Base-by-base conservation (phyloP, 2,797 vertebrate species). In the Limnodromus scolopaceus region DNA sequence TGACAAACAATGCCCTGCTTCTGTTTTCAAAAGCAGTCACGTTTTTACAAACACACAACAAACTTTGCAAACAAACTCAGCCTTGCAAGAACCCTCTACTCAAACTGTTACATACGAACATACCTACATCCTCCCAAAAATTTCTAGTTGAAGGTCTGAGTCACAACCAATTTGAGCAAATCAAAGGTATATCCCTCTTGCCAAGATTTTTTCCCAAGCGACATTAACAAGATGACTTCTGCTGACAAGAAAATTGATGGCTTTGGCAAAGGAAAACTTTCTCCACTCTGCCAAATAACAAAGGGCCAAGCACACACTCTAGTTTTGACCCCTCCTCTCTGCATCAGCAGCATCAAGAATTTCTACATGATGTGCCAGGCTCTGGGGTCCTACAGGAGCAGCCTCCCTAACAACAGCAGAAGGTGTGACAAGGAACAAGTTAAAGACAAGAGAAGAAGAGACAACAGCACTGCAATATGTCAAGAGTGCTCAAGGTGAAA, bases 301-400 rank as follows among this genome's bases (percentile, higher is more conserved):
- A 51, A 91, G 23, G 34, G 30, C 41, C 34, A 91, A 64, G 27
- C 12, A 68, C 24, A 49, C 11, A 13, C 17, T 19, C 34, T 3
- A 30, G 24, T 25, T 86, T 20, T 61, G 32, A 25, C 28, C 20
- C 28, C 17, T 82, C 30, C 46, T 51, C 43, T 81, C 45, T 69
- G 28, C n/a, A 72, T 19, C 54, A 65, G 23, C 36, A 81, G 13
- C 38, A 79, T 20, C 39, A 68, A 49, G 45, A 68, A 57, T 22
- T 89, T 49, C 36, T n/a, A 16, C 1, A 5, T 3, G 24, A 27
- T 0, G 2, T 0, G 3, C 10, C 36, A 79, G 19, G 5, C 48
- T 54, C 70, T 71, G 43, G 36, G 30, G 45, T 55, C 36, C 4
- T 10, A 32, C 30, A 9, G 55, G 51, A 43, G 45, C 60, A 61